Conservation (phyloP, 2,797 vertebrate genomes). For the Sylvia borin region DNA sequence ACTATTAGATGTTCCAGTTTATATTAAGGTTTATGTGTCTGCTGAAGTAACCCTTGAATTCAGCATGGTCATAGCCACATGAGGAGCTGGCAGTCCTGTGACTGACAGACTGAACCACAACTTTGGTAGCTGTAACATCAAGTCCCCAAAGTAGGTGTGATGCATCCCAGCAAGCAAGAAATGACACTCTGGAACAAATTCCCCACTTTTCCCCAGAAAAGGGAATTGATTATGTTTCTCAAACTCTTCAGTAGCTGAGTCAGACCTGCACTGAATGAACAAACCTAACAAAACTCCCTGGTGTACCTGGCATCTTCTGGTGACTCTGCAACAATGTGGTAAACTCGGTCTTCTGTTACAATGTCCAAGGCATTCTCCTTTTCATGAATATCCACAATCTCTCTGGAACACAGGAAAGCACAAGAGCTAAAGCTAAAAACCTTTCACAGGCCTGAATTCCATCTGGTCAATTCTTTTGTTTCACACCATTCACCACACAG, state of each 20-base stretch:
- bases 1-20: constrained; percentile 58
- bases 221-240: not conserved
- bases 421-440: not conserved
- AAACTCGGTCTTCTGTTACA: constrained; percentile 89
- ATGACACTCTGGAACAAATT: not conserved
- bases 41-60: constrained; percentile 31
- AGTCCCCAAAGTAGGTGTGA: not conserved
- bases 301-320: constrained; percentile 92
- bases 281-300: not conserved
- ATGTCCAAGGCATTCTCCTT: constrained; percentile 93
- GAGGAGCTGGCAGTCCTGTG: not conserved
- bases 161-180: not conserved
- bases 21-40: constrained; percentile 29
- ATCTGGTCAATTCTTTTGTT: not conserved
- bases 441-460: not conserved
- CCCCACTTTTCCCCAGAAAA: not conserved
- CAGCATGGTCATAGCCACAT: not conserved
- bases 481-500: not conserved
- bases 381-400: constrained; percentile 93
- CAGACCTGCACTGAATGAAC: not conserved
- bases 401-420: constrained; percentile 72
- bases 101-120: not conserved
- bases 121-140: not conserved
- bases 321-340: constrained; percentile 92
- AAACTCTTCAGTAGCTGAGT: not conserved